Conservation (phyloP, 2,113 vertebrate species). For the Piaya cayana region DNA sequence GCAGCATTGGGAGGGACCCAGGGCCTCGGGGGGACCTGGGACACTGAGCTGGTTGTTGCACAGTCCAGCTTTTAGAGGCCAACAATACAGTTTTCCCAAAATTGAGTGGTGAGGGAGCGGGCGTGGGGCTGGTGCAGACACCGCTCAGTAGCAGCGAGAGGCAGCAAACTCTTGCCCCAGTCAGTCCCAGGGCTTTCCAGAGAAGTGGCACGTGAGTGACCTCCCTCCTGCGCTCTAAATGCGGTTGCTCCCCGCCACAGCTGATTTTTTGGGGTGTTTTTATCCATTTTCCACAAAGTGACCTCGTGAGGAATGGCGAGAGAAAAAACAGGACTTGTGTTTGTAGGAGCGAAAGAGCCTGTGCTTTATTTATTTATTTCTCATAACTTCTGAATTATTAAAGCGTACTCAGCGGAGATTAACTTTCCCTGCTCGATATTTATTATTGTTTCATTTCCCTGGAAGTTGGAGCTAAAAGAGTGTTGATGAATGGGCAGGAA, state of each 20-base stretch:
- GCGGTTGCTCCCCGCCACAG: background rate
- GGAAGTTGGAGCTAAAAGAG: background rate
- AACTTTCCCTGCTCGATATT: conserved; percentile 50
- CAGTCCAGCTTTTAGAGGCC: background rate
- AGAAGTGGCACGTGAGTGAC: background rate
- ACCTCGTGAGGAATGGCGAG: background rate
- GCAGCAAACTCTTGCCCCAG: background rate
- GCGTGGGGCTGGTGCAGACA: accelerated
- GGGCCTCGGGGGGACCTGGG: too few species aligned
- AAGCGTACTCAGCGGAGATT: background rate
- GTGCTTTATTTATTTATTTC: conserved; percentile 42
- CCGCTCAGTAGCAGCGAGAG: background rate
- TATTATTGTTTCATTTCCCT: conserved; percentile 63
- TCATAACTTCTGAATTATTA: conserved; percentile 58
- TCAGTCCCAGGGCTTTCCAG: background rate
- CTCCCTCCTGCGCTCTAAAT: background rate
- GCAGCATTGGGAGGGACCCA: background rate
- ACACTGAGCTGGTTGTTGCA: background rate
- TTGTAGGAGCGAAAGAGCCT: background rate
- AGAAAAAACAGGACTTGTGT: background rate
- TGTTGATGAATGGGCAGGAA: conserved; percentile 33
- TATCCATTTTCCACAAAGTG: background rate
- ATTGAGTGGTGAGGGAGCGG: accelerated
- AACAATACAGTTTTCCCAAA: background rate
- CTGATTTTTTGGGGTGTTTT: background rate